Evolutionary conservation across 2,888 invertebrate genomes (phyloP).

Genomic region (Folsomia candida): DNA sequence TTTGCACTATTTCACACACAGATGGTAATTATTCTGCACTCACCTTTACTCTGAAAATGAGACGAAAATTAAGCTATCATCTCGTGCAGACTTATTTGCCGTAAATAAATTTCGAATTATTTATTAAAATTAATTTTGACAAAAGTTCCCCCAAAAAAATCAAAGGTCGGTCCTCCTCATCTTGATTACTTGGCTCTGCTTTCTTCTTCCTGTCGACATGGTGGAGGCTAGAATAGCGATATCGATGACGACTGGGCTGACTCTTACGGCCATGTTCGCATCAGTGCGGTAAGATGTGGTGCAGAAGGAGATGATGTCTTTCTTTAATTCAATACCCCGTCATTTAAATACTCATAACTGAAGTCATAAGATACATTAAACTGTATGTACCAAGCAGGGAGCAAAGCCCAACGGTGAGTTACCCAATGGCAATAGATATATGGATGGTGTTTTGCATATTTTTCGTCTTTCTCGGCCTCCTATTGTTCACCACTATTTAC

Average conservation of each 20-base stretch:
- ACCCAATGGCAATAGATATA: conserved; percentile 1
- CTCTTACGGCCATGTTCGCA: background rate
- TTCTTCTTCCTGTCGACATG: background rate
- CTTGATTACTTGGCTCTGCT: background rate
- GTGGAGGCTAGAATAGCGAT: background rate
- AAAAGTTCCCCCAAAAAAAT: no score
- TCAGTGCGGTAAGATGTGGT: no score
- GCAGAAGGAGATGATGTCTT: no score
- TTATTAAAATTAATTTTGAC: no score
- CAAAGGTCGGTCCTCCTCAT: no score
- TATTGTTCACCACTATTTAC: background rate
- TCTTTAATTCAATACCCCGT: no score
- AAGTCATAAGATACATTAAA: no score
- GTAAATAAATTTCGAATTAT: no score
- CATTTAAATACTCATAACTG: no score
- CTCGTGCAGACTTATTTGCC: background rate
- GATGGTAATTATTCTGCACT: background rate
- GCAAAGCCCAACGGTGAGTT: background rate
- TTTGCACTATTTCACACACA: background rate
- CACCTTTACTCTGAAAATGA: background rate
- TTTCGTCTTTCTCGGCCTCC: background rate
- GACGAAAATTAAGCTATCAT: background rate
- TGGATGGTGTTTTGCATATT: conserved; percentile 2
- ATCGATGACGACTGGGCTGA: background rate
- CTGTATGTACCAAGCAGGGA: no score